Percentiles rank a stretch among this genome's conserved stretches.
Conservation (phyloP, 2,113 vertebrate genomes). For the Pygoscelis adeliae region DNA sequence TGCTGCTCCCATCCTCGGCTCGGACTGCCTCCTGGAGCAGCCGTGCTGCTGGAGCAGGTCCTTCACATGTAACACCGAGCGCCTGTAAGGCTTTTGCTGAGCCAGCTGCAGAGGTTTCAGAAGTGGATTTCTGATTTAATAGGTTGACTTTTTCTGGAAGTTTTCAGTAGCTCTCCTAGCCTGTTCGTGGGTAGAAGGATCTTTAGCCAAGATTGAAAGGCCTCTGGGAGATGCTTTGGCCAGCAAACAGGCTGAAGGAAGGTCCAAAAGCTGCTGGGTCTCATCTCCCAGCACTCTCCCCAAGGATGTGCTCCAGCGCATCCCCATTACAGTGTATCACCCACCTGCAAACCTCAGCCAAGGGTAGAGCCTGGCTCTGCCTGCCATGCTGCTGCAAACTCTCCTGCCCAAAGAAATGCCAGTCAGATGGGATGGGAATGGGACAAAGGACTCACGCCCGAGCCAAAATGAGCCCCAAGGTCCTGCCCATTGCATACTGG, state of each 20-base stretch:
- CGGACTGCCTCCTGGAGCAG: fast-evolving
- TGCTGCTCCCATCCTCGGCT: not conserved
- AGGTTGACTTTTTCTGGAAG: not conserved
- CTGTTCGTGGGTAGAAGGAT: not conserved
- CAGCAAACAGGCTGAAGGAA: not conserved
- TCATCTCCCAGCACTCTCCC: not conserved
- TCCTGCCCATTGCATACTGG: not conserved
- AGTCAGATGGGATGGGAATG: not conserved
- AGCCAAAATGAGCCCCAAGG: not conserved
- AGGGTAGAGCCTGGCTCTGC: not conserved
- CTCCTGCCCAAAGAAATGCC: not conserved
- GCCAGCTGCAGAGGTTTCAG: not conserved
- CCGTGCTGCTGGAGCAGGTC: not conserved
- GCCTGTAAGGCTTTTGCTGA: not conserved
- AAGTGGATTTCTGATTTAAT: not conserved
- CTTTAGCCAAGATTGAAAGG: not conserved
- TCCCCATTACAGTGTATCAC: not conserved
- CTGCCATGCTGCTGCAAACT: not conserved
- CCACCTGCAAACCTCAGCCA: not conserved
- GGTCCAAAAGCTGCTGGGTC: not conserved
- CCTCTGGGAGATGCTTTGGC: not conserved
- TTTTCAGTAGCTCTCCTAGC: not conserved
- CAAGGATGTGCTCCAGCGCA: not conserved
- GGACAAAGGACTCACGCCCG: fast-evolving
- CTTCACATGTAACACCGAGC: fast-evolving